Evolutionary conservation across 2,888 invertebrate species (phyloP), one percentile per base, ranked within the genome.

Genomic region (Oegoconia quadripuncta): DNA sequence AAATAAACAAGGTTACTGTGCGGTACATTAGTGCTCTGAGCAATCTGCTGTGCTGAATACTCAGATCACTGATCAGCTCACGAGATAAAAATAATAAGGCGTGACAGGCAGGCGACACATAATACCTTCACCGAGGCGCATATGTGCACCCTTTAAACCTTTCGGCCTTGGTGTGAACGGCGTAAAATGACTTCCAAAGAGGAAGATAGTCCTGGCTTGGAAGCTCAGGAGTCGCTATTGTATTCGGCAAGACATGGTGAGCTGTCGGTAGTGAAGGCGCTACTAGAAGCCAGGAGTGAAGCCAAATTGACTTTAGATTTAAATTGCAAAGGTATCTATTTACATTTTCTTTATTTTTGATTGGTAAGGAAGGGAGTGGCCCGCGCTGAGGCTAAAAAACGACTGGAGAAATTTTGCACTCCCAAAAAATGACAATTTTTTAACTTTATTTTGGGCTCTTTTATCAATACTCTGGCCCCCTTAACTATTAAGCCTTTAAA

Each of bases 171-270:
- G 12, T 28, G 15, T 4, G 13, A 25, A 37, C 26, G 29, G n/a
- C n/a, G n/a, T n/a, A n/a, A n/a, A n/a, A 69, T 69, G 59, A 70
- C 76, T 66, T 62, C 68, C 23, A 69, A 67, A 28, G 71, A 65
- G n/a, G 59, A 61, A 12, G 64, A 64, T 36, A 51, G 56, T 31
- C 48, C 64, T 11, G 61, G 56, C 2, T 41, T 67, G 29, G 89
- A 89, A 58, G 81, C 86, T 28, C 89, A 90, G 52, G 91, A 92
- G 52, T 87, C 89, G 2, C 69, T 92, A 14, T 60, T 92, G 26
- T 89, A 90, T 59, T 89, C 89, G 34, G 88, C 91, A n/a, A 77
- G 92, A 37, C 90, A 91, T 64, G 92, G 92, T 8, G 89, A 91
- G 57, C 50, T 88, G 2, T 64, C 74, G 6, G 79, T 88, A n/a